phyloP scores from a whole-genome alignment of 1,140 invertebrate species.

The Heliothis virescens region DNA sequence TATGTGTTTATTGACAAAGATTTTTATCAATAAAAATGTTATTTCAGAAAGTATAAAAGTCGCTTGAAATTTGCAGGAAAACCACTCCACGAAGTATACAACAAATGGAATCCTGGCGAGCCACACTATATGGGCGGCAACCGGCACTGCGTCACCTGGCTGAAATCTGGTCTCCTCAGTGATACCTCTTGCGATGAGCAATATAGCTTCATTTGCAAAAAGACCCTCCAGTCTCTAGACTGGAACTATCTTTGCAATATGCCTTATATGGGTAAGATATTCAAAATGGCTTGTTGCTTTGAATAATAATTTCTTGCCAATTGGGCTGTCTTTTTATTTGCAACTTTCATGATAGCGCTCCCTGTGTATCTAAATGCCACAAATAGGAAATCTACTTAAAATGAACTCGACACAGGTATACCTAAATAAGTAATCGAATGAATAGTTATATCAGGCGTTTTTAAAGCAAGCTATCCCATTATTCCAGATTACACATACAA shows the following conservation, averaged over 20 bases:
- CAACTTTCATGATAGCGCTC: too few species aligned
- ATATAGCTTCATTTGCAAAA: slow-evolving; percentile 2
- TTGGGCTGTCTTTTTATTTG: too few species aligned
- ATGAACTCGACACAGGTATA: too few species aligned
- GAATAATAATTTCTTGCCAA: too few species aligned
- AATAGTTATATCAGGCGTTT: too few species aligned
- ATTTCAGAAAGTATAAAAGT: too few species aligned
- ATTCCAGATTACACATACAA: background rate
- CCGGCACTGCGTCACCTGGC: background rate
- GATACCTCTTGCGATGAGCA: background rate
- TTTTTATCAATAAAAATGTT: too few species aligned
- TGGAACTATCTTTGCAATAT: slow-evolving; percentile 14
- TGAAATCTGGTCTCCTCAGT: background rate
- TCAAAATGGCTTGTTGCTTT: background rate
- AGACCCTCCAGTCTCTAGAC: background rate
- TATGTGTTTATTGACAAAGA: too few species aligned
- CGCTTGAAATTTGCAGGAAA: background rate
- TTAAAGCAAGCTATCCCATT: background rate
- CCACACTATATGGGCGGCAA: background rate
- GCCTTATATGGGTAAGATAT: background rate
- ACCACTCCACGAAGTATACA: background rate
- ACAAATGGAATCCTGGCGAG: background rate
- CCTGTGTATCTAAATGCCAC: too few species aligned
- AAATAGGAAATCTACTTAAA: too few species aligned
- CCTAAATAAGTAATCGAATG: too few species aligned